Evolutionary conservation across 1,140 invertebrate species (phyloP).

Genomic region (Lordiphosa mommai): DNA sequence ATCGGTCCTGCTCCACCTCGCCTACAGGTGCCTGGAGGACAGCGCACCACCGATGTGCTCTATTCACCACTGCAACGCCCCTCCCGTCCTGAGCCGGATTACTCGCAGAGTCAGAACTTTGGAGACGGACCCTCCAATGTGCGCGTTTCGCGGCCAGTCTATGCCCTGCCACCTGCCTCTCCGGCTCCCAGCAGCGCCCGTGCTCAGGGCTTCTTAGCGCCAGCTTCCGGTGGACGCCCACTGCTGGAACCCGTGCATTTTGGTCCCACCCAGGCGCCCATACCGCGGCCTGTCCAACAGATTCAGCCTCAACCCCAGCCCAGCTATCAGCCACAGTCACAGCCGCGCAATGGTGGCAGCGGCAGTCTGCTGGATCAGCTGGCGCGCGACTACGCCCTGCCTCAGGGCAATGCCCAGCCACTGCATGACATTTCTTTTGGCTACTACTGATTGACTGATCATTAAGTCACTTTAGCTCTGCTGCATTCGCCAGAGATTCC

Average conservation of each 20-base stretch:
- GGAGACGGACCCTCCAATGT: conserved; percentile 70
- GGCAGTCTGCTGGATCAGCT: conserved; percentile 89
- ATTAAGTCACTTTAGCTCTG: not conserved
- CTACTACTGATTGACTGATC: conserved; percentile 81
- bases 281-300: conserved; percentile 59
- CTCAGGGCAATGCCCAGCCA: conserved; percentile 84
- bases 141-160: conserved; percentile 74
- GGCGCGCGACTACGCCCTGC: conserved; percentile 89
- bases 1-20: conserved; percentile 65
- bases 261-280: conserved; percentile 46
- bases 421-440: conserved; percentile 90
- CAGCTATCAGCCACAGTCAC: conserved; percentile 78
- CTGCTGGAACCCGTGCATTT: conserved; percentile 64
- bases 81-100: conserved; percentile 71
- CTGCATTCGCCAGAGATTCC: conserved; percentile 26
- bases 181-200: conserved; percentile 65
- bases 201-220: conserved; percentile 67
- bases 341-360: conserved; percentile 77
- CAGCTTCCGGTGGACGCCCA: conserved; percentile 66
- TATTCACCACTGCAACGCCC: conserved; percentile 70
- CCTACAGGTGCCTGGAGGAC: conserved; percentile 75
- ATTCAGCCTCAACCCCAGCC: conserved; percentile 49
- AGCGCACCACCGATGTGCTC: conserved; percentile 73
- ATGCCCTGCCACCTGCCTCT: conserved; percentile 65
- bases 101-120: conserved; percentile 68